These are phyloP conservation scores for Penelope pileata DNA, from an alignment of 2,113 vertebrate species.

Conservation along the genomic window DNA sequence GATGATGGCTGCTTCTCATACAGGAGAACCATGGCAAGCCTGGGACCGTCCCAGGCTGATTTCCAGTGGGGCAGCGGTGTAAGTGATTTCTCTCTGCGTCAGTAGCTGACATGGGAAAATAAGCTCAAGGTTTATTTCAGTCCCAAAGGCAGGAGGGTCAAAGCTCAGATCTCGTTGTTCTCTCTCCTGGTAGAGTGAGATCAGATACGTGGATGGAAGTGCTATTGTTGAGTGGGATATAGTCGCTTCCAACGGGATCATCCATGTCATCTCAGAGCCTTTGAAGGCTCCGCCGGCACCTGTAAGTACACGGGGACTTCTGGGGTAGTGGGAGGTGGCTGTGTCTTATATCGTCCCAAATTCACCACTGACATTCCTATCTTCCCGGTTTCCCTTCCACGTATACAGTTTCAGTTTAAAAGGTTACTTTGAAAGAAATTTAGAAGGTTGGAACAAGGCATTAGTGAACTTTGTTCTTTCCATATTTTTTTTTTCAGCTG, in stretches of 20 bases:
- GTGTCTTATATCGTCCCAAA: not conserved
- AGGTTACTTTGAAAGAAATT: not conserved
- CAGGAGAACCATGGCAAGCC: not conserved
- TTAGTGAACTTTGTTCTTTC: not conserved
- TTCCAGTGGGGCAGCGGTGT: not conserved
- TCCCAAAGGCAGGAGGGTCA: not conserved
- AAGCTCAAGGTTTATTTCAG: not conserved
- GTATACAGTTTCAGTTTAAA: not conserved
- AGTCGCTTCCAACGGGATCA: constrained; percentile 89
- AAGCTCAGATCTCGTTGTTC: not conserved
- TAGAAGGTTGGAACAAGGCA: not conserved
- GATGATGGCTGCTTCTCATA: not conserved
- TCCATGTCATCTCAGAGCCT: constrained; percentile 88
- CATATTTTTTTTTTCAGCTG: not conserved
- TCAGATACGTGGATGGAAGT: constrained; percentile 84
- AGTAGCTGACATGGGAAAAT: not conserved
- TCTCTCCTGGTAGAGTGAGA: constrained; percentile 62
- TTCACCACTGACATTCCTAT: not conserved
- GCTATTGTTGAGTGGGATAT: constrained; percentile 85
- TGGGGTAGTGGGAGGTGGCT: not conserved
- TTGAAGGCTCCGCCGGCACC: constrained; percentile 81
- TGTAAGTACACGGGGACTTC: constrained; percentile 69
- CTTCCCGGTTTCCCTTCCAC: not conserved
- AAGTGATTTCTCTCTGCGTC: not conserved
- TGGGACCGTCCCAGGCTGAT: not conserved